These are phyloP conservation scores for Channallabes apus DNA, from an alignment of 2,797 vertebrate genomes.

Conservation along the genomic window DNA sequence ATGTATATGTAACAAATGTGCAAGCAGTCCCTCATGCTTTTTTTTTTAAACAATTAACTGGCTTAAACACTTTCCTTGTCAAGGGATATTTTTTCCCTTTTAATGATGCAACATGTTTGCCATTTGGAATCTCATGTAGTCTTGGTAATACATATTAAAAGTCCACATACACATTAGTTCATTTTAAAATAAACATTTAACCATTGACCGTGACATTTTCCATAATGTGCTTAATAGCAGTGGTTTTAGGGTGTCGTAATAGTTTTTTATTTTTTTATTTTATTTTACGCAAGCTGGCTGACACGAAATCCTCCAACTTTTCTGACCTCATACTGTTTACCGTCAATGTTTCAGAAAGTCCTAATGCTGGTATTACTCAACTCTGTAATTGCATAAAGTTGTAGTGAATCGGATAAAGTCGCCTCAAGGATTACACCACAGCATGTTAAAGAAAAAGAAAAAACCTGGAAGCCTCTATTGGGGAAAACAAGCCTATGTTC, in stretches of 20 bases:
- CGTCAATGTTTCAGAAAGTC: neutral
- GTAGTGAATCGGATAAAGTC: slow-evolving; percentile 43
- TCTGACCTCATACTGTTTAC: neutral
- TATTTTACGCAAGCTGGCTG: neutral
- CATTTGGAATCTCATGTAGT: neutral
- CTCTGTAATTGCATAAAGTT: slow-evolving; percentile 29
- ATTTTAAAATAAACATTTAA: neutral
- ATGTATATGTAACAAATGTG: too few relatives aligned
- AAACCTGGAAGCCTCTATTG: slow-evolving; percentile 41
- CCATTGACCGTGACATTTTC: neutral
- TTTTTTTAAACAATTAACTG: neutral
- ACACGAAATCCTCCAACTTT: neutral
- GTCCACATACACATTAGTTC: too few relatives aligned
- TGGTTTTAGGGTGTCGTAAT: neutral
- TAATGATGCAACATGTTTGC: neutral
- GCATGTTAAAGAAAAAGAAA: slow-evolving; percentile 38
- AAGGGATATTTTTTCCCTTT: neutral
- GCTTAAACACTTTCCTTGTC: neutral
- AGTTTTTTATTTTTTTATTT: neutral
- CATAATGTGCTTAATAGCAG: neutral
- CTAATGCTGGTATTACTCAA: neutral
- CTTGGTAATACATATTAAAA: neutral
- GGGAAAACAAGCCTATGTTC: slow-evolving; percentile 49
- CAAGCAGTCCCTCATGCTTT: neutral
- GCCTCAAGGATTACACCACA: slow-evolving; percentile 41